Evolutionary conservation across 2,888 invertebrate species (phyloP), one percentile per base, ranked within the genome.

Genomic region (Xestia xanthographa): DNA sequence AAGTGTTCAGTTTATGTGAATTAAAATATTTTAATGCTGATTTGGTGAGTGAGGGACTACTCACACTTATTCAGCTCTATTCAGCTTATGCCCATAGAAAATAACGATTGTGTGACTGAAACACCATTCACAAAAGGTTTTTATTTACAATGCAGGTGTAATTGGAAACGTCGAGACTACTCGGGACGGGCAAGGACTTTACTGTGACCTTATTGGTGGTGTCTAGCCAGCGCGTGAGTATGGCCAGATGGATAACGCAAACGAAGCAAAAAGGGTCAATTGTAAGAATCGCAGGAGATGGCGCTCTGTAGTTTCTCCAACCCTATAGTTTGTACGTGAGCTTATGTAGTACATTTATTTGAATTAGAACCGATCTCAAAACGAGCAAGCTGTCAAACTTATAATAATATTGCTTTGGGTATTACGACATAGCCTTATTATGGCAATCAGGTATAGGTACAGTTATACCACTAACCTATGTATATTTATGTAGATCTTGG

Each of bases 281-380:
- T 29, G 29, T 8, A 58, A 58, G 29, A 8, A 29, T 58, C 29
- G 29, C 20, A 48, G 17, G 20, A 48, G 20, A 6, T 48, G 45
- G 2, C 45, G 20, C 22, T 34, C 34, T 29, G 34, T 22, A 12
- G 38, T 62, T 62, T 38, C 38, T n/a, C 22, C 22, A n/a, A 34
- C 60, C 29, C 34, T 9, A 38, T 38, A 22, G 62, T 38, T 38
- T 12, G 12, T 34, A n/a, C n/a, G 22, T 22, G n/a, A n/a, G n/a
- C n/a, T n/a, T n/a, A n/a, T n/a, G n/a, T n/a, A n/a, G n/a, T n/a
- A 56, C 56, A 26, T 62, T 38, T 22, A 62, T 62, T 62, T 62
- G 38, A 22, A 38, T 38, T 62, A 50, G 1, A 38, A 72, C 8
- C 22, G 69, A 41, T 53, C 20, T 75, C 0, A 53, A 53, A 62